A percentile compares a stretch with the other conserved stretches of the same genome.
Evolutionary conservation across 2,113 vertebrate genomes (phyloP).

Genomic region (Carettochelys insculpta): DNA sequence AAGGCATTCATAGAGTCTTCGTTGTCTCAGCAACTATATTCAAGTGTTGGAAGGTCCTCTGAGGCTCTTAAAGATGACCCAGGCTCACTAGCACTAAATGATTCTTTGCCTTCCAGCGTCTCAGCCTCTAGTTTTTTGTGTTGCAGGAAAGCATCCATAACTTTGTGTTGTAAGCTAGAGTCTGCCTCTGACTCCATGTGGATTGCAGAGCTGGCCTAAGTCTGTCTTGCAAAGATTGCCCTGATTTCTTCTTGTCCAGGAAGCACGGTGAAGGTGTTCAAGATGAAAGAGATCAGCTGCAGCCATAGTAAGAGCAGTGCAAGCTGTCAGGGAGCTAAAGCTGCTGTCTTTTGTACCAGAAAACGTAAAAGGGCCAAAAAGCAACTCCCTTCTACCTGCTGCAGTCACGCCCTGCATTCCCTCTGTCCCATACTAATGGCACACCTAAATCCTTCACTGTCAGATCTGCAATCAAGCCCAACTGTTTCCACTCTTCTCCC

Average conservation of each 20-base stretch:
- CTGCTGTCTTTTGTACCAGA: neutral
- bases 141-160: neutral
- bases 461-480: no score
- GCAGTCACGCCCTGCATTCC: neutral
- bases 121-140: neutral
- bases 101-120: neutral
- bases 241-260: neutral
- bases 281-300: neutral
- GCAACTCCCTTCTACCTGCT: neutral
- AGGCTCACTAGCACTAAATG: neutral
- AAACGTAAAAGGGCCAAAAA: neutral
- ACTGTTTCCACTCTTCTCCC: neutral
- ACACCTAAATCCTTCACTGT: neutral
- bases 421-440: neutral
- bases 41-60: no score
- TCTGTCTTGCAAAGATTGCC: neutral
- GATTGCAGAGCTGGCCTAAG: neutral
- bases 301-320: neutral
- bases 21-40: no score
- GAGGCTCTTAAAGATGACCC: neutral
- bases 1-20: no score
- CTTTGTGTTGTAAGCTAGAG: neutral
- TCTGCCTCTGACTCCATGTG: neutral
- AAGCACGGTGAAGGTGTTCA: neutral
- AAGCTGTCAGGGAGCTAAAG: neutral